A percentile compares a stretch with the other conserved stretches of the same genome.
Conservation (phyloP, 2,113 vertebrate genomes). For the Anser brachyrhynchus region DNA sequence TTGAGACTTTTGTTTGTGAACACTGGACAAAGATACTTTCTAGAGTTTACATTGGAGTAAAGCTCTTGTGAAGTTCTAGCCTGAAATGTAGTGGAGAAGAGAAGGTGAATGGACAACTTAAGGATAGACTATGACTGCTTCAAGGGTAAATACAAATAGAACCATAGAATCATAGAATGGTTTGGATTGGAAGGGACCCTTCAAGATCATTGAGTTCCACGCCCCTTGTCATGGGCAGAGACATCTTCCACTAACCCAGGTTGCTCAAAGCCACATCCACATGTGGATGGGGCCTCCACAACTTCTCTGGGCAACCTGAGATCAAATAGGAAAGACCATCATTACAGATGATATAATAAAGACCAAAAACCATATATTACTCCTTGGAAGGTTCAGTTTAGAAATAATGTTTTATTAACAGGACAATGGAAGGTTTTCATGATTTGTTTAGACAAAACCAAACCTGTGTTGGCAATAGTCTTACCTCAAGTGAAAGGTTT, state of each 20-base stretch:
- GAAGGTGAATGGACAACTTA: not conserved
- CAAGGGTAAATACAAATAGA: not conserved
- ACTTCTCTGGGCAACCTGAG: no score
- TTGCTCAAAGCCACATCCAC: no score
- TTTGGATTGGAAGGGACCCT: no score
- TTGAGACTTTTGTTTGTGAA: not conserved
- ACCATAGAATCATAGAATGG: not conserved
- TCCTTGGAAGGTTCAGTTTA: not conserved
- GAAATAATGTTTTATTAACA: not conserved
- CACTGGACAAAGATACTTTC: not conserved
- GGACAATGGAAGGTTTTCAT: not conserved
- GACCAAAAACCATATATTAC: not conserved
- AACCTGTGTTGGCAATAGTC: not conserved
- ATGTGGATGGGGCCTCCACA: no score
- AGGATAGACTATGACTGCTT: not conserved
- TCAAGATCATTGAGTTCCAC: no score
- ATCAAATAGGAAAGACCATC: not conserved
- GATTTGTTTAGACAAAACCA: not conserved
- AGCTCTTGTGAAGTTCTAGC: not conserved
- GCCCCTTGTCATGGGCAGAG: no score
- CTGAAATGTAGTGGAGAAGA: not conserved
- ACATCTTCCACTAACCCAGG: no score
- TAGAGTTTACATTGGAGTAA: not conserved
- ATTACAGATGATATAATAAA: not conserved
- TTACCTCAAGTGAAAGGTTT: not conserved